A percentile compares a stretch with the other conserved stretches of the same genome.
phyloP scores from a whole-genome alignment of 2,797 vertebrate genomes.

The Alectoris magna region DNA sequence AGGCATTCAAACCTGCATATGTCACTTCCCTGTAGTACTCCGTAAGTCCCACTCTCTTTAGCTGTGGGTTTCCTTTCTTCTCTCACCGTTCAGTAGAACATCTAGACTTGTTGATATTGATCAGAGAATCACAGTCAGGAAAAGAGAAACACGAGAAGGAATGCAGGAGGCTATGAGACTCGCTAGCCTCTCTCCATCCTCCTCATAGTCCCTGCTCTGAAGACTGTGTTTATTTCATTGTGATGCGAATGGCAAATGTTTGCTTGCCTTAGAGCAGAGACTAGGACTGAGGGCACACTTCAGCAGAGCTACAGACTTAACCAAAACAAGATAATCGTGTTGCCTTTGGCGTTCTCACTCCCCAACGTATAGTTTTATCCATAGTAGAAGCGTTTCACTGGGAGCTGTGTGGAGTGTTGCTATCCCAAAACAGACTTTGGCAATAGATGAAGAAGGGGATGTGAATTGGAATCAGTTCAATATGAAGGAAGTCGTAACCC shows the following conservation, averaged over 20 bases:
- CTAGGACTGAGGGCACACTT: background rate
- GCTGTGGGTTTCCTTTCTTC: background rate
- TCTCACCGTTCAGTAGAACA: background rate
- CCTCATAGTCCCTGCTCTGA: background rate
- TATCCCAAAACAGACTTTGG: background rate
- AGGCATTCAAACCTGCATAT: background rate
- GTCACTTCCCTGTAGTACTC: too few relatives aligned
- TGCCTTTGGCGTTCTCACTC: background rate
- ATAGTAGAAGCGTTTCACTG: background rate
- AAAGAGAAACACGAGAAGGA: background rate
- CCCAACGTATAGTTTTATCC: background rate
- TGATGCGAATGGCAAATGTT: background rate
- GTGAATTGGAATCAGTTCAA: background rate
- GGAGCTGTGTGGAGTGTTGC: background rate
- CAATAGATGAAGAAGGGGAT: background rate
- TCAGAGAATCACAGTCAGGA: background rate
- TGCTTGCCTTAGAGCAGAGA: background rate
- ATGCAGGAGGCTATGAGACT: background rate
- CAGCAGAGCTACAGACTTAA: background rate
- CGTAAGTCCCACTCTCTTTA: background rate
- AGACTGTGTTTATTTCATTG: background rate
- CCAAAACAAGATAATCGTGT: background rate
- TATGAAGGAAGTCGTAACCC: background rate
- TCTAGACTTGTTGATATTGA: background rate
- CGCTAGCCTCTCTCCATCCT: background rate